A percentile compares a stretch with the other conserved stretches of the same genome.
These are phyloP conservation scores for Gobio gobio DNA, from an alignment of 2,113 vertebrate species.

Conservation along the genomic window DNA sequence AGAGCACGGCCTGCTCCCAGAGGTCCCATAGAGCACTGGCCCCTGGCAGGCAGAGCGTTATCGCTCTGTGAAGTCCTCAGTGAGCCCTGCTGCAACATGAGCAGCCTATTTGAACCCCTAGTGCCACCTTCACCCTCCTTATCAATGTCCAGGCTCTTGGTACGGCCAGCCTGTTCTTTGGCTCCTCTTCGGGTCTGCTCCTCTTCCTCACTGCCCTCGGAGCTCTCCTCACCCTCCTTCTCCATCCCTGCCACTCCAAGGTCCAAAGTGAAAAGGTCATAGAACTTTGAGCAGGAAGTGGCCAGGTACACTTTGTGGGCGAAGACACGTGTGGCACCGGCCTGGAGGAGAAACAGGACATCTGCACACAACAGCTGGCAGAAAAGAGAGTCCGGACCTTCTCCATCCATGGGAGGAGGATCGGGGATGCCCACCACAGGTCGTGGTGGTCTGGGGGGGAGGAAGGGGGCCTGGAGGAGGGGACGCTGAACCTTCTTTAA, in stretches of 20 bases:
- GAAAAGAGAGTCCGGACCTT: conserved; percentile 82
- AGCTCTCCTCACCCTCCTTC: conserved; percentile 65
- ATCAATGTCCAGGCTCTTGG: conserved; percentile 82
- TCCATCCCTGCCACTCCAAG: conserved; percentile 60
- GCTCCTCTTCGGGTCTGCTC: conserved; percentile 72
- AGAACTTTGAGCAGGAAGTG: conserved; percentile 90
- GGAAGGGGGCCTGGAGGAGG: conserved; percentile 86
- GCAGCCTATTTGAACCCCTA: conserved; percentile 64
- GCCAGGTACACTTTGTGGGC: conserved; percentile 89
- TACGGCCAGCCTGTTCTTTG: conserved; percentile 78
- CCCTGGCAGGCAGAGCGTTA: conserved; percentile 73
- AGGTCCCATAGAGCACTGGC: conserved; percentile 59
- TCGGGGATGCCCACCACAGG: conserved; percentile 85
- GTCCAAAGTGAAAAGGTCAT: conserved; percentile 85
- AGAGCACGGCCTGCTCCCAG: conserved; percentile 69
- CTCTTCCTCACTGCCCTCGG: conserved; percentile 68
- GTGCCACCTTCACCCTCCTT: conserved; percentile 69
- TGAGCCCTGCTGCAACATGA: conserved; percentile 71
- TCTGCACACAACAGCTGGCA: conserved; percentile 82
- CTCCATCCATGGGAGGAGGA: conserved; percentile 69
- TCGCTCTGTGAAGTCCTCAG: conserved; percentile 81
- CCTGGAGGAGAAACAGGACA: conserved; percentile 83
- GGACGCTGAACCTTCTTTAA: conserved; percentile 87
- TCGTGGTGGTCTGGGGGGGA: conserved; percentile 85
- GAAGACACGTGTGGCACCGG: conserved; percentile 77